Percentiles rank a stretch among this genome's conserved stretches.
These are phyloP conservation scores for Agrotis segetum DNA, from an alignment of 2,888 invertebrate genomes.

Conservation along the genomic window DNA sequence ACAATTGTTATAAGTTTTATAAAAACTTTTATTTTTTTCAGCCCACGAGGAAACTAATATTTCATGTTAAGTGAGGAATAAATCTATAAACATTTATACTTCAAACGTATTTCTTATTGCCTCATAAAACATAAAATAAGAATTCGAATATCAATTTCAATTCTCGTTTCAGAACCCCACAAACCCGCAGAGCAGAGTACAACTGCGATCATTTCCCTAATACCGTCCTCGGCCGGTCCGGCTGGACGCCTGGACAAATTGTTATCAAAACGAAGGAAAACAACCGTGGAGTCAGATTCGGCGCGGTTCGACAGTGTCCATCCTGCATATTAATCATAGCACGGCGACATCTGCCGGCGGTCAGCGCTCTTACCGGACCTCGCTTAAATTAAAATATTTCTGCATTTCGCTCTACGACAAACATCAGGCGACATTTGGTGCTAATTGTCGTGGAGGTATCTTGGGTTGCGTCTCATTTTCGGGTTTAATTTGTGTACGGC, in stretches of 20 bases:
- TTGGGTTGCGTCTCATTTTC: conserved; percentile 59
- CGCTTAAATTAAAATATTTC: conserved; percentile 87
- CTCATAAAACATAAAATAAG: background rate
- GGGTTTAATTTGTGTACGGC: background rate
- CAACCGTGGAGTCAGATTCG: conserved; percentile 69
- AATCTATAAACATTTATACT: too few relatives aligned
- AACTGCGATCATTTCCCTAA: conserved; percentile 24
- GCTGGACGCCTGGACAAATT: conserved; percentile 49
- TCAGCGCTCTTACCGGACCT: conserved; percentile 68
- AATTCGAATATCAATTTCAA: conserved; percentile 2
- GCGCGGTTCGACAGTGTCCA: conserved; percentile 75
- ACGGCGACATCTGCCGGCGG: conserved; percentile 79
- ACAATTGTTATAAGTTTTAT: too few relatives aligned
- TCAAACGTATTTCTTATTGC: too few relatives aligned
- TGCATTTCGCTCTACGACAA: conserved; percentile 73
- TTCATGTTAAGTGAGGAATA: too few relatives aligned
- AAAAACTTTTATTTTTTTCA: too few relatives aligned
- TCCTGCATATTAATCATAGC: conserved; percentile 88
- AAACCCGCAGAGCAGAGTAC: background rate
- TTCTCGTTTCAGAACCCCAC: background rate
- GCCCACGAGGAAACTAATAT: too few relatives aligned
- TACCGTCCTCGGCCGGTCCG: conserved; percentile 11
- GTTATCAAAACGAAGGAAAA: conserved; percentile 71
- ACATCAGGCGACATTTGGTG: conserved; percentile 81
- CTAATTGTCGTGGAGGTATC: conserved; percentile 75